These are phyloP conservation scores for Lasioglossum marginatum DNA, from an alignment of 2,888 invertebrate species.

Conservation along the genomic window DNA sequence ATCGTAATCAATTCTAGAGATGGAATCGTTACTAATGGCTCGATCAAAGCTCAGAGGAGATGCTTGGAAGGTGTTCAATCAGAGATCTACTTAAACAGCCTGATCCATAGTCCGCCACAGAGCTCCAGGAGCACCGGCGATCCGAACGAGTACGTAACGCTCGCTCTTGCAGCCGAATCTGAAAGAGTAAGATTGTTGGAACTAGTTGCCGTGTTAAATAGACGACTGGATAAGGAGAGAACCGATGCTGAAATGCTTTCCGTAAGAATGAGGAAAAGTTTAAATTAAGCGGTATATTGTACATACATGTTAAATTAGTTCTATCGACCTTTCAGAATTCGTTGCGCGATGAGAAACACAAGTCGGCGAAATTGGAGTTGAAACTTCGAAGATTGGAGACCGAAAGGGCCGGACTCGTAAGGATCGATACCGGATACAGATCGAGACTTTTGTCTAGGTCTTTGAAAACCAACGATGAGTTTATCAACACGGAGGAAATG, in stretches of 20 bases:
- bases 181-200: slow-evolving; percentile 88
- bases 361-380: slow-evolving; percentile 87
- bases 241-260: slow-evolving; percentile 75
- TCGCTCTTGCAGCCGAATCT: slow-evolving; percentile 87
- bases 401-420: slow-evolving; percentile 85
- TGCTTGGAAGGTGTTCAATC: slow-evolving; percentile 5
- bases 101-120: slow-evolving; percentile 38
- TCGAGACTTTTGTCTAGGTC: slow-evolving; percentile 74
- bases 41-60: slow-evolving; percentile 27
- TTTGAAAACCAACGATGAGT: slow-evolving; percentile 81
- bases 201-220: slow-evolving; percentile 86
- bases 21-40: slow-evolving; percentile 28
- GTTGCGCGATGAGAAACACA: slow-evolving; percentile 85
- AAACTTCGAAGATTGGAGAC: slow-evolving; percentile 86
- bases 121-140: slow-evolving; percentile 61
- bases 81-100: slow-evolving; percentile 22
- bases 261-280: slow-evolving; percentile 57
- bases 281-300: background rate
- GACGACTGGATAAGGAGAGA: slow-evolving; percentile 87
- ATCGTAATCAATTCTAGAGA: slow-evolving; percentile 36
- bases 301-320: background rate
- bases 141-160: slow-evolving; percentile 80
- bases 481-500: slow-evolving; percentile 80
- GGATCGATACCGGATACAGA: slow-evolving; percentile 78
- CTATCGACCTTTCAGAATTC: slow-evolving; percentile 75